Evolutionary conservation across 2,888 invertebrate species (phyloP).

Genomic region (Lottia scabra): DNA sequence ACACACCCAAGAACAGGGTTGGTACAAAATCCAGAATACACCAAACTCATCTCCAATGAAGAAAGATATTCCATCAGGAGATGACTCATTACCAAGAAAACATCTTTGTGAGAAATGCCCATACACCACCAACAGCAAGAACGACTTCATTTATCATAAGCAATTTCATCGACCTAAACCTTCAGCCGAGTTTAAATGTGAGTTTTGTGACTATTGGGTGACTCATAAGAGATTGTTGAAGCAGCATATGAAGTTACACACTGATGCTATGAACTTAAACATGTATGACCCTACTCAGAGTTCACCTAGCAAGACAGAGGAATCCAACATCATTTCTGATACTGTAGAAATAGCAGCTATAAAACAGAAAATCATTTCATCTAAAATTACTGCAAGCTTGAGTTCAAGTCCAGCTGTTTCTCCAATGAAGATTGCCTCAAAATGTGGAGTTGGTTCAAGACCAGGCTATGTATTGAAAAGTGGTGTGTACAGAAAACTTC

Average conservation of each 20-base stretch:
- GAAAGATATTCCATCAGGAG: constrained; percentile 25
- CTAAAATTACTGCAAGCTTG: constrained; percentile 60
- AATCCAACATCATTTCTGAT: constrained; percentile 50
- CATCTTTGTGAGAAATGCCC: constrained; percentile 86
- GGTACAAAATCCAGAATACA: constrained; percentile 25
- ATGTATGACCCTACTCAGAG: constrained; percentile 25
- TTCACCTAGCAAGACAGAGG: constrained; percentile 60
- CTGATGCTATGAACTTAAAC: constrained; percentile 19
- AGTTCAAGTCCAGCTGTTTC: constrained; percentile 53
- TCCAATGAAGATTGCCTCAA: constrained; percentile 54
- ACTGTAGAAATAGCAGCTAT: constrained; percentile 59
- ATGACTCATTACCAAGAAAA: constrained; percentile 70
- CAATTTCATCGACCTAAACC: constrained; percentile 82
- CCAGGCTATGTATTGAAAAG: constrained; percentile 58
- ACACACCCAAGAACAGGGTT: constrained; percentile 13
- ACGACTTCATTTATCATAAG: constrained; percentile 87
- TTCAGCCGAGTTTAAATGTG: constrained; percentile 83
- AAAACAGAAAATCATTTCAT: constrained; percentile 63
- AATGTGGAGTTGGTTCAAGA: constrained; percentile 47
- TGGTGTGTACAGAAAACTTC: constrained; percentile 77
- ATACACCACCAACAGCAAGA: constrained; percentile 86
- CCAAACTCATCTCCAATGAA: constrained; percentile 22
- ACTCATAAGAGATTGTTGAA: constrained; percentile 83
- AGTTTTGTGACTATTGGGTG: constrained; percentile 85
- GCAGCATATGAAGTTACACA: constrained; percentile 84